These are phyloP conservation scores for Eupithecia dodoneata DNA, from an alignment of 2,888 invertebrate species.

Conservation along the genomic window DNA sequence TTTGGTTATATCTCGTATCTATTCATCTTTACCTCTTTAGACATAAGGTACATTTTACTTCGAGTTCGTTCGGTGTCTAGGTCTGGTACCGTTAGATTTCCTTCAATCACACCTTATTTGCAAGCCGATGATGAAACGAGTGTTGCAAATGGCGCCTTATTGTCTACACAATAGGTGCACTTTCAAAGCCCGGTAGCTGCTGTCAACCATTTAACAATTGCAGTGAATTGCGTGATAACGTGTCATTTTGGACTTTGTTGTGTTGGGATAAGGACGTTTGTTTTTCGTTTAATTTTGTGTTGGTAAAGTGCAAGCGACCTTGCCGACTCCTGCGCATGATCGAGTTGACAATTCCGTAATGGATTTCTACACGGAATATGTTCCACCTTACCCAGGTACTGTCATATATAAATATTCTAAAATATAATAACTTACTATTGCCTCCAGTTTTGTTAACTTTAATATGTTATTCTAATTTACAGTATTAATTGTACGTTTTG, in stretches of 20 bases:
- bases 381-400: constrained; percentile 68
- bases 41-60: constrained; percentile 58
- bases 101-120: constrained; percentile 65
- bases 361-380: constrained; percentile 63
- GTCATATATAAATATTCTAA: constrained; percentile 26
- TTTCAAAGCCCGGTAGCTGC: constrained; percentile 45
- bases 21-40: constrained; percentile 43
- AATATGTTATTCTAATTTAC: not conserved
- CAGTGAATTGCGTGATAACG: constrained; percentile 47
- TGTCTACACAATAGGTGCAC: constrained; percentile 50
- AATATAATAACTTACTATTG: not conserved
- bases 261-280: constrained; percentile 55
- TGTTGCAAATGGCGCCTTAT: constrained; percentile 57
- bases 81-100: constrained; percentile 65
- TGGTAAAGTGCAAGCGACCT: constrained; percentile 71
- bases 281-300: constrained; percentile 49
- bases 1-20: not conserved
- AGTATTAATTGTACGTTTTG: not conserved
- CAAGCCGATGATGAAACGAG: constrained; percentile 47
- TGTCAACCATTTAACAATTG: constrained; percentile 51
- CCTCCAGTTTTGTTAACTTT: not conserved
- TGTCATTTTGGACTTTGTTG: constrained; percentile 51
- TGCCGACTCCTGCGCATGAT: constrained; percentile 73
- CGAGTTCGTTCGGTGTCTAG: constrained; percentile 52
- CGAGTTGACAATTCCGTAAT: constrained; percentile 70